Evolutionary conservation across 2,113 vertebrate genomes (phyloP).

Genomic region (Chinchilla lanigera): DNA sequence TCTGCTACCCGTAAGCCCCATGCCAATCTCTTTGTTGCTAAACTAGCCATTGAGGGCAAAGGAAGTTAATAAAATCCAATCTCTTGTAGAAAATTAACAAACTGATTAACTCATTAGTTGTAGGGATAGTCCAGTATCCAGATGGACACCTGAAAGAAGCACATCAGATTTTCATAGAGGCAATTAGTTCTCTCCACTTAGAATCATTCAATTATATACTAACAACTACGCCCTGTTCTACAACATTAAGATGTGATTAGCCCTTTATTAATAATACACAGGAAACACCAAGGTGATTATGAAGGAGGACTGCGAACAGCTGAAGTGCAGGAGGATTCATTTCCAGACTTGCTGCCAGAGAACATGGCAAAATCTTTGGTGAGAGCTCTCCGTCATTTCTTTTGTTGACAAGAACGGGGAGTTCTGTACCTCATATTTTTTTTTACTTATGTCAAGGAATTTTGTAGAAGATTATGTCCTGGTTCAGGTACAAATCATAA

Average conservation of each 20-base stretch:
- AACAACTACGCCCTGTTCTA: slow-evolving; percentile 72
- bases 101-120: slow-evolving; percentile 65
- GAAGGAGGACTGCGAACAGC: slow-evolving; percentile 45
- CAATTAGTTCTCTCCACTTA: slow-evolving; percentile 79
- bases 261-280: slow-evolving; percentile 59
- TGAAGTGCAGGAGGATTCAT: slow-evolving; percentile 50
- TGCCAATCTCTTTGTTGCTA: slow-evolving; percentile 61
- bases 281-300: slow-evolving; percentile 58
- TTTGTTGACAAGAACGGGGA: not conserved
- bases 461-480: not conserved
- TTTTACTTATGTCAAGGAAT: slow-evolving; percentile 34
- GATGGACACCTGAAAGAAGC: slow-evolving; percentile 77
- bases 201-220: slow-evolving; percentile 75
- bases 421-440: not conserved
- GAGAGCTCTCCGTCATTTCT: not conserved
- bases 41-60: not conserved
- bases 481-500: not conserved
- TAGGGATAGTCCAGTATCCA: slow-evolving; percentile 71
- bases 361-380: not conserved
- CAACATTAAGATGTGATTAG: slow-evolving; percentile 75
- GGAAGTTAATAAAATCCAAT: slow-evolving; percentile 74
- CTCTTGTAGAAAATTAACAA: slow-evolving; percentile 75
- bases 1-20: not conserved
- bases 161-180: slow-evolving; percentile 79
- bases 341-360: not conserved